Evolutionary conservation across 1,140 invertebrate species (phyloP), one percentile per base, ranked within the genome.

Genomic region (Drosophila pallidifrons): DNA sequence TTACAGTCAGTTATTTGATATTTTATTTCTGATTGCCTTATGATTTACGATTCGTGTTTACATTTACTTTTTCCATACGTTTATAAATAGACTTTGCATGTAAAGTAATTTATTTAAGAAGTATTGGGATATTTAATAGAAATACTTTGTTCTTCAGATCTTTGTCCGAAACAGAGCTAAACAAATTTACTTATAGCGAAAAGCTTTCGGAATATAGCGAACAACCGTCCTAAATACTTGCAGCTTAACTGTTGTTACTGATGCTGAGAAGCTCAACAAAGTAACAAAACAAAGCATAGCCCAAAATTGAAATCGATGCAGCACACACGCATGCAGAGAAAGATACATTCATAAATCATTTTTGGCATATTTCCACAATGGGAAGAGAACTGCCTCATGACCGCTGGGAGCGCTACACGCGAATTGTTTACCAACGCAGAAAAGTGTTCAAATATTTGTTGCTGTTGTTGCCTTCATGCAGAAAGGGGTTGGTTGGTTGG

Each of bases 371-470:
- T 68, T 68, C 41, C 64, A 16, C 68, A 51, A 25, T 28, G 38
- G 25, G 1, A 43, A 6, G 32, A 58, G 38, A 8, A 38, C 10
- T 32, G 57, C 30, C 13, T 8, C 43, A 51, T 75, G 66, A 47
- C 58, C 58, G 72, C 43, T 69, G 61, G 65, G 32, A 57, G 58
- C 66, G 57, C 57, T 61, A 47, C 57, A 74, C 55, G 65, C 55
- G 57, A 41, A 38, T 41, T 74, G 71, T 69, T 75, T 75, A 51
- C 72, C 72, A 86, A 71, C 75, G 75, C 76, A 68, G 64, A 76
- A 82, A 82, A 86, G 64, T 77, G 55, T 59, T 68, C 83, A 86
- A 86, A 86, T 87, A 86, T 86, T 87, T 82, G 83, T 45, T 49
- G 35, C 66, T 57, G 61, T 32, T 72, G 54, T 47, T 73, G 41